phyloP scores from a whole-genome alignment of 2,113 vertebrate species.

The Clarias macrocephalus region DNA sequence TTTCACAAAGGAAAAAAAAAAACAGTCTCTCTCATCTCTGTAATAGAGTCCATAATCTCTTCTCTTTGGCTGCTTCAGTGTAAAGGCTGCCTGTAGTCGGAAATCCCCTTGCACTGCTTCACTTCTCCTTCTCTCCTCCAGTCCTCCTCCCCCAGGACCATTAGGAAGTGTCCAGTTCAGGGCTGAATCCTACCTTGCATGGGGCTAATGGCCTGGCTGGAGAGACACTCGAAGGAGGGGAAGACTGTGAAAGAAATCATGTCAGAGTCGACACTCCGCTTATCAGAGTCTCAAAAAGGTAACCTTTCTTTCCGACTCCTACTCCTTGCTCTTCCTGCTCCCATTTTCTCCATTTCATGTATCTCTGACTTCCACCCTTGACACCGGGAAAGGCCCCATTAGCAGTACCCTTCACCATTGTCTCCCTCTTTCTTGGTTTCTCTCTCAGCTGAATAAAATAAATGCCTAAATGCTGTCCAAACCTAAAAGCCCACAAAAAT shows the following conservation, averaged over 20 bases:
- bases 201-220: constrained; percentile 47
- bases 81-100: constrained; percentile 26
- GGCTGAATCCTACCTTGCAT: constrained; percentile 40
- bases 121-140: constrained; percentile 17
- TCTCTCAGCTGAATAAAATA: not conserved
- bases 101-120: constrained; percentile 5
- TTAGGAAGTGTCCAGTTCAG: constrained; percentile 51
- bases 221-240: constrained; percentile 54
- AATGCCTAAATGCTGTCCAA: not conserved
- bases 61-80: not conserved
- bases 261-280: constrained; percentile 49
- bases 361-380: constrained; percentile 11
- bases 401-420: not conserved
- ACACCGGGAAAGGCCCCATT: constrained; percentile 22
- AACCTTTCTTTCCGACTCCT: constrained; percentile 47
- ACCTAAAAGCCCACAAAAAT: not conserved
- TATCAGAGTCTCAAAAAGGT: constrained; percentile 45
- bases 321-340: constrained; percentile 41
- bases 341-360: constrained; percentile 16
- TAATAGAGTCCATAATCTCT: constrained; percentile 32
- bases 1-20: constrained; percentile 14
- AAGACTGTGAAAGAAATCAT: constrained; percentile 54
- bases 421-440: not conserved
- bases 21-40: constrained; percentile 5
- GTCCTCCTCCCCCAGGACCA: constrained; percentile 54